Evolutionary conservation across 2,113 vertebrate species (phyloP).

Genomic region (Balaeniceps rex): DNA sequence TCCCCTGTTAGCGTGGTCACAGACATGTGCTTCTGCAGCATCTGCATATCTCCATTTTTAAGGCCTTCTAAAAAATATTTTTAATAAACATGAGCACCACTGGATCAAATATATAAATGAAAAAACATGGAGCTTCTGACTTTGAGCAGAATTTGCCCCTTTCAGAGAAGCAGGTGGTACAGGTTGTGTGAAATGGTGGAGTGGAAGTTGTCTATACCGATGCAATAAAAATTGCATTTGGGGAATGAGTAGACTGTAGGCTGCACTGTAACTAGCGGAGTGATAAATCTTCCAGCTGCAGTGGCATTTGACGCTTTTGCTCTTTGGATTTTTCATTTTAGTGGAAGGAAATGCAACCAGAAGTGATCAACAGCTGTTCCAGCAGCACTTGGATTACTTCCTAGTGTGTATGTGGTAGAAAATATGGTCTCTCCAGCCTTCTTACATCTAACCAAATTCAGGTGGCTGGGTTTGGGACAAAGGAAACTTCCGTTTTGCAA

Average conservation of each 20-base stretch:
- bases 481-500: background rate
- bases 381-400: background rate
- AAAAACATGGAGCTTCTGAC: fast-evolving
- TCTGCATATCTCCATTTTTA: background rate
- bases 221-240: background rate
- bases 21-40: background rate
- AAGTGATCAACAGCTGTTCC: background rate
- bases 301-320: background rate
- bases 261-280: background rate
- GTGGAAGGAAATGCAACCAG: background rate
- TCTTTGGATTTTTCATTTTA: background rate
- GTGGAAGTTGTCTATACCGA: background rate
- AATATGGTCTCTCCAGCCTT: background rate
- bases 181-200: background rate
- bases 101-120: fast-evolving
- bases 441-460: background rate
- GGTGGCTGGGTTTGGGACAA: background rate
- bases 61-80: background rate
- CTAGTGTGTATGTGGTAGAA: background rate
- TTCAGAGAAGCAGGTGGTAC: background rate
- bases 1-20: background rate
- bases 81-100: background rate
- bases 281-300: background rate
- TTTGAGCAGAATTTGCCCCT: background rate
- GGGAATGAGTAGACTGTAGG: background rate